Percentiles rank a stretch among this genome's conserved stretches.
These are phyloP conservation scores for Calameuta idolon DNA, from an alignment of 2,888 invertebrate species.

Conservation along the genomic window DNA sequence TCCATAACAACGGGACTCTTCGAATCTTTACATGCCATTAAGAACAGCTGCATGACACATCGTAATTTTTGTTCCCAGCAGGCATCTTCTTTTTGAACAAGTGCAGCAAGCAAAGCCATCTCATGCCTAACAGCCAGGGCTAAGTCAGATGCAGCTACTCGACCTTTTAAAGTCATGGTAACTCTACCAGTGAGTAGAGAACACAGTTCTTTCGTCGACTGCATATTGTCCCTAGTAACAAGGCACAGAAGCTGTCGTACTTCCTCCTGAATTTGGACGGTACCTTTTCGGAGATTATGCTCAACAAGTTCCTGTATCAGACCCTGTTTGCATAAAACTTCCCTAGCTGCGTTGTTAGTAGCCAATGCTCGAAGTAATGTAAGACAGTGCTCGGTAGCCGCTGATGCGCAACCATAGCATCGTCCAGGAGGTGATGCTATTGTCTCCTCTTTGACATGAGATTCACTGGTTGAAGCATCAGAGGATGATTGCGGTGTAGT, in stretches of 20 bases:
- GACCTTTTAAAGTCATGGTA: slow-evolving; percentile 82
- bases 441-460: slow-evolving; percentile 31
- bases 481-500: slow-evolving; percentile 26
- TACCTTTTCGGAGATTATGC: slow-evolving; percentile 89
- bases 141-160: slow-evolving; percentile 80
- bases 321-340: slow-evolving; percentile 84
- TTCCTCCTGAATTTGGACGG: slow-evolving; percentile 86
- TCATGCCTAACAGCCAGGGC: slow-evolving; percentile 87
- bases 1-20: slow-evolving; percentile 90
- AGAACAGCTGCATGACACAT: slow-evolving; percentile 88
- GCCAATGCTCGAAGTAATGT: slow-evolving; percentile 91
- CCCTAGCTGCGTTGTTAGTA: slow-evolving; percentile 80
- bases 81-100: slow-evolving; percentile 92
- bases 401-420: slow-evolving; percentile 89
- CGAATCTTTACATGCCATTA: slow-evolving; percentile 80
- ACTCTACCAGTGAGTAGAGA: slow-evolving; percentile 85
- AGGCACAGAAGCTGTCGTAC: slow-evolving; percentile 90
- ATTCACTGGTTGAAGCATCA: slow-evolving; percentile 23
- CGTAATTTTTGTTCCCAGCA: slow-evolving; percentile 95
- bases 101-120: slow-evolving; percentile 86
- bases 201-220: slow-evolving; percentile 87
- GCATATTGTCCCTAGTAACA: slow-evolving; percentile 87
- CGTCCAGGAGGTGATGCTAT: slow-evolving; percentile 70
- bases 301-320: slow-evolving; percentile 90
- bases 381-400: slow-evolving; percentile 94